Evolutionary conservation across 2,888 invertebrate species (phyloP), one percentile per base, ranked within the genome.

Genomic region (Cheilosia grossa): DNA sequence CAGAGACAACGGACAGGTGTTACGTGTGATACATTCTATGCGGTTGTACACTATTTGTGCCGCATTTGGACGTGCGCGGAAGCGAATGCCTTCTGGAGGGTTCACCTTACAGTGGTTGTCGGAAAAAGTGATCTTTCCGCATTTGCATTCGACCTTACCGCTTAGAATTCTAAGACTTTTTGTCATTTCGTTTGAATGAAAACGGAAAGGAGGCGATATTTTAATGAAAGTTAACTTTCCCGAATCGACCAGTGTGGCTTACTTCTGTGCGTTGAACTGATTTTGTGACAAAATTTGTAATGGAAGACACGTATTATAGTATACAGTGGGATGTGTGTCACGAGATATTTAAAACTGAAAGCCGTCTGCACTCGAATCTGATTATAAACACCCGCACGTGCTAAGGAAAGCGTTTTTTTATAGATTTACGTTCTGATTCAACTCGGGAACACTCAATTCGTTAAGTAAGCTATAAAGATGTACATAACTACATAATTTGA

Each of bases 121-220:
- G 49, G 27, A 54, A 40, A 53, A 66, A 58, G 51, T 64, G 51
- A 33, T 59, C 44, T n/a, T 30, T 24, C 13, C 24, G 51, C n/a
- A 81, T 78, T 78, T 70, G 33, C 73, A 82, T 69, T 67, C 56
- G 82, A 82, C 78, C 79, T 78, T 63, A 63, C 9, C n/a, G 73
- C 67, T 78, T 78, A 42, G 73, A 67, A 78, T 82, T 82, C 82
- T 33, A 24, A 42, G 66, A 49, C 3, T 5, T 53, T 27, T 19
- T 59, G 9, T 7, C 37, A 30, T 44, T 64, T 58, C 42, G 17
- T 66, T 58, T 3, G 53, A 37, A 54, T 37, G 10, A 19, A 53
- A 69, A 59, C 37, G 10, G 9, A 24, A 27, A 58, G 7, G 44
- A 64, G 79, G 53, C 58, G 44, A 9, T 37, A 69, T 21, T 40